phyloP scores from a whole-genome alignment of 1,140 invertebrate genomes.

The Archegozetes longisetosus region DNA sequence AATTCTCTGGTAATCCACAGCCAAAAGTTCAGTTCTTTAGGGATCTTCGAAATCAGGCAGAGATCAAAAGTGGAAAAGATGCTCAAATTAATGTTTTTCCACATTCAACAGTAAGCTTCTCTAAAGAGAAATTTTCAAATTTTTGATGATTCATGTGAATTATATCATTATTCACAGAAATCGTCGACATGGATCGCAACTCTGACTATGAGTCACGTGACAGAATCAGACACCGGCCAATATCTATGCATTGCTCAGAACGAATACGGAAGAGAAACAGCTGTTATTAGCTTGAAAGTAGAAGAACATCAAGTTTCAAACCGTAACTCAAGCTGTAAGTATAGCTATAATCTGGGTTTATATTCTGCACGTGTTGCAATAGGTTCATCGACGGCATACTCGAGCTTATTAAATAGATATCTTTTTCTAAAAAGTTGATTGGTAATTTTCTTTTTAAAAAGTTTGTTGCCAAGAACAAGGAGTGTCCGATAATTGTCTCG shows the following conservation, averaged over 20 bases:
- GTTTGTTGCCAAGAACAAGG: constrained; percentile 44
- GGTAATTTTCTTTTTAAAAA: no score
- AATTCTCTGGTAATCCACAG: constrained; percentile 53
- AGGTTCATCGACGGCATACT: no score
- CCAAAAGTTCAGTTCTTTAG: constrained; percentile 61
- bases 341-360: no score
- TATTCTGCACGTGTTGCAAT: no score
- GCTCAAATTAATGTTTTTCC: constrained; percentile 1
- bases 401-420: no score
- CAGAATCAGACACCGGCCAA: not conserved
- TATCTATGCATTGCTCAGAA: constrained; percentile 8
- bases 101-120: constrained; percentile 7
- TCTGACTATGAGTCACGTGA: not conserved
- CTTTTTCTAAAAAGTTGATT: no score
- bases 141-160: no score
- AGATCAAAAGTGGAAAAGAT: not conserved
- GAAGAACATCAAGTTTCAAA: not conserved
- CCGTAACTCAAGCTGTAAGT: not conserved
- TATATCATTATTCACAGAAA: constrained; percentile 5
- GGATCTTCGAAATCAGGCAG: constrained; percentile 27
- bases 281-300: not conserved
- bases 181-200: constrained; percentile 12
- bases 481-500: constrained; percentile 50
- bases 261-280: not conserved
- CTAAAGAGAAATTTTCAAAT: no score